These are phyloP conservation scores for Lethrus apterus DNA, from an alignment of 1,140 invertebrate species.

Conservation along the genomic window DNA sequence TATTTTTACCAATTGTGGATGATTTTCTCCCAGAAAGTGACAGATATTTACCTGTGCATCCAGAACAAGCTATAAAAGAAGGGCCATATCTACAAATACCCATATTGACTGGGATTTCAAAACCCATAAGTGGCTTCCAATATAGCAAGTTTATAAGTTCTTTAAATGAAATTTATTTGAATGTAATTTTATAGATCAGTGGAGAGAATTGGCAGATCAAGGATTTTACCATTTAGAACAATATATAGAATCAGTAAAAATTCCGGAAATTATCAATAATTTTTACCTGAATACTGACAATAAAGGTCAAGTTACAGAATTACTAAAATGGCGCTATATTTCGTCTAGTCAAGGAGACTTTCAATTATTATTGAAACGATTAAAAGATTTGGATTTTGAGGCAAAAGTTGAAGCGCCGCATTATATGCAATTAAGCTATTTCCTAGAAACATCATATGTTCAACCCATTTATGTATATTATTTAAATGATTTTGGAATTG, in stretches of 20 bases:
- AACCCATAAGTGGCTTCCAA: constrained; percentile 31
- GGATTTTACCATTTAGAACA: constrained; percentile 42
- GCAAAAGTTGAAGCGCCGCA: constrained; percentile 43
- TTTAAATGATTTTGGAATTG: constrained; percentile 23
- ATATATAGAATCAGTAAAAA: constrained; percentile 44
- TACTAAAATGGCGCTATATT: constrained; percentile 48
- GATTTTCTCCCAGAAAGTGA: constrained; percentile 47
- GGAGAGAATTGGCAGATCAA: constrained; percentile 46
- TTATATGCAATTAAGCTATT: constrained; percentile 39
- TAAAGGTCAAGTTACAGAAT: constrained; percentile 36
- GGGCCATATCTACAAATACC: constrained; percentile 44
- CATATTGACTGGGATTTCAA: constrained; percentile 52
- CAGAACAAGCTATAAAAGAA: constrained; percentile 41
- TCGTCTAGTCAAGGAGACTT: constrained; percentile 29
- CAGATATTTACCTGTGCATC: constrained; percentile 48
- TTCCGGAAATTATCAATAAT: constrained; percentile 42
- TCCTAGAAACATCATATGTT: constrained; percentile 36
- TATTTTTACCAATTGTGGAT: constrained; percentile 52
- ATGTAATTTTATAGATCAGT: constrained; percentile 35
- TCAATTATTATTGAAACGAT: constrained; percentile 36
- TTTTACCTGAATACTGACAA: constrained; percentile 36
- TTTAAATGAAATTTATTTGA: neutral
- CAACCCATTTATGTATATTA: constrained; percentile 30
- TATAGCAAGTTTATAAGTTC: constrained; percentile 19
- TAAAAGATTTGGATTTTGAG: constrained; percentile 41